Evolutionary conservation across 1,140 invertebrate species (phyloP), one percentile per base, ranked within the genome.

Genomic region (Drosophila aff.): DNA sequence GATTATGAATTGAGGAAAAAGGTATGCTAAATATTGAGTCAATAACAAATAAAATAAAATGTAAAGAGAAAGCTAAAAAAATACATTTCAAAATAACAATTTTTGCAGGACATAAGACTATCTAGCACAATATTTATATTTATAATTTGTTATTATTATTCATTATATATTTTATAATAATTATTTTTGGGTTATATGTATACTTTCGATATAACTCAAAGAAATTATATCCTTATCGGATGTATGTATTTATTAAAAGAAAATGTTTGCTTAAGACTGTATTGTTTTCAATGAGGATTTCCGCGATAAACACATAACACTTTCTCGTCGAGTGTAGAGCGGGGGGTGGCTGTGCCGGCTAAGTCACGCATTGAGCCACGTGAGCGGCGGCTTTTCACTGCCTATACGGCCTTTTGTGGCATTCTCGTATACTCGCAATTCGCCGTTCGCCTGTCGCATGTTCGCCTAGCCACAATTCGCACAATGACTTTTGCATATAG

Each of bases 331-430:
- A 53, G 50, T 53, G 52, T 38, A 36, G 7, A 2, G 36, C 15
- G 15, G 36, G 36, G 36, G 44, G 26, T 36, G 33, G 41, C 44
- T 57, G 52, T 21, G 63, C 49, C 23, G 67, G 38, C 21, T 23
- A 33, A 71, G 64, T 71, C 67, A 71, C 67, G 67, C 63, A 71
- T 40, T 33, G 10, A 23, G 67, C 67, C 67, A 71, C 67, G 67
- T 71, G 67, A 71, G 67, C 21, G 64, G 13, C 33, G 31, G 67
- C 67, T 55, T 44, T 71, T 68, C 46, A 44, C n/a, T 55, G 67
- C 63, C 64, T 68, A 68, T 55, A 38, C 49, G 47, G 62, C 66
- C 40, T 69, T 63, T 62, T 41, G 31, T 41, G 40, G 21, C 47
- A 36, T 40, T 59, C 58, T 57, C 53, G 36, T 26, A 23, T 11